Conservation (phyloP, 2,797 vertebrate species). For the Crypturellus tataupa region DNA sequence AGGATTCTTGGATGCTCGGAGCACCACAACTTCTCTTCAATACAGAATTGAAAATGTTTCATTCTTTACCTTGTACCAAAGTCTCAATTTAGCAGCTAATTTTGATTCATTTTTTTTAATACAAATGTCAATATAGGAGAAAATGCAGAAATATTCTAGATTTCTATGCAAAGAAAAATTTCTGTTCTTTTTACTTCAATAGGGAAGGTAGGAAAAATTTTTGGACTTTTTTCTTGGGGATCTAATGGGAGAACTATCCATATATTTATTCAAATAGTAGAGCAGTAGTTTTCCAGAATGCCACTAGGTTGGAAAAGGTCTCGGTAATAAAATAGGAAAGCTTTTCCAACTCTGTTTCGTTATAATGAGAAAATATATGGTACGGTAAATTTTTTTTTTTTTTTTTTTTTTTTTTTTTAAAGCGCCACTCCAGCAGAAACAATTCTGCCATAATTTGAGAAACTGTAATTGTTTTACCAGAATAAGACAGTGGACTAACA, state of each 20-base stretch:
- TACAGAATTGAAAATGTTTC: background rate
- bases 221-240: background rate
- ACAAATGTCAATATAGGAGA: background rate
- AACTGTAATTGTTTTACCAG: background rate
- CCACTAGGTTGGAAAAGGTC: background rate
- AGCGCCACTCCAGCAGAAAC: background rate
- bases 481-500: background rate
- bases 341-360: background rate
- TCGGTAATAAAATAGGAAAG: background rate
- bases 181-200: background rate
- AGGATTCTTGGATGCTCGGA: background rate
- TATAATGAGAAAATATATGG: background rate
- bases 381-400: too few relatives aligned
- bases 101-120: background rate
- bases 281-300: background rate
- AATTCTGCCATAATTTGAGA: background rate
- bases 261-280: background rate
- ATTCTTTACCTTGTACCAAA: background rate
- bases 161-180: background rate
- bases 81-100: background rate
- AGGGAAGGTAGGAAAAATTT: background rate
- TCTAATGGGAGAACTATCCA: background rate
- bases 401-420: too few relatives aligned
- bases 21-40: background rate
- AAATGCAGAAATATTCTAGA: background rate